Evolutionary conservation across 2,888 invertebrate species (phyloP), one percentile per base, ranked within the genome.

Genomic region (Pimpla rufipes): DNA sequence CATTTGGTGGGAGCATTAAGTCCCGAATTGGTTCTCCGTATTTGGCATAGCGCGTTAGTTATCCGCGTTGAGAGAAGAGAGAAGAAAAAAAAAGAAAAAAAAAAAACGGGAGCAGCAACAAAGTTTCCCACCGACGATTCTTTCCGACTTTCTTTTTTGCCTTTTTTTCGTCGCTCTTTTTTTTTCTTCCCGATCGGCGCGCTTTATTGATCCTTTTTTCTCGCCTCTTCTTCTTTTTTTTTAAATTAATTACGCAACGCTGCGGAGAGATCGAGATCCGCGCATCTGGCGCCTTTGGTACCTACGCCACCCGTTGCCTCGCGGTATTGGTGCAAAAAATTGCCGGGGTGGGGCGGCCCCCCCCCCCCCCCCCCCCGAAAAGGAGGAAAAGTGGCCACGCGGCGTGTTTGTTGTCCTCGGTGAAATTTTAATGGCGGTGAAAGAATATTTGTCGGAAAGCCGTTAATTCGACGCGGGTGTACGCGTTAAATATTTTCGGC

Each of bases 11-110:
- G 62, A 77, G 83, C 71, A 80, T 83, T 83, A 80, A 80, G 80
- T 73, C 47, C 67, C 67, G 59, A 83, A 83, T 80, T 83, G 80
- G 80, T 77, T 77, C 50, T 76, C 42, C 80, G 73, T n/a, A n/a
- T 83, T 83, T 77, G 52, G 76, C 73, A 21, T 64, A 55, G 68
- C 75, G 67, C 67, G 23, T 73, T 71, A 70, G 64, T 67, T 55
- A 45, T 52, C 74, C 47, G 42, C 67, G 55, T 29, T 21, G 21
- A 23, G 18, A 29, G n/a, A 35, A 13, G 45, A 37, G 29, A 23
- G 35, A 13, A 50, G 21, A 50, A 8, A 59, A 47, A 47, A 42
- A 42, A 8, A 42, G 2, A 42, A 8, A 8, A 42, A 42, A 8
- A 13, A 42, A 2, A 42, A 11, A 42, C n/a, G n/a, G n/a, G 7